Base-by-base conservation (phyloP, 2,888 invertebrate genomes). In the Teinopalpus imperialis region DNA sequence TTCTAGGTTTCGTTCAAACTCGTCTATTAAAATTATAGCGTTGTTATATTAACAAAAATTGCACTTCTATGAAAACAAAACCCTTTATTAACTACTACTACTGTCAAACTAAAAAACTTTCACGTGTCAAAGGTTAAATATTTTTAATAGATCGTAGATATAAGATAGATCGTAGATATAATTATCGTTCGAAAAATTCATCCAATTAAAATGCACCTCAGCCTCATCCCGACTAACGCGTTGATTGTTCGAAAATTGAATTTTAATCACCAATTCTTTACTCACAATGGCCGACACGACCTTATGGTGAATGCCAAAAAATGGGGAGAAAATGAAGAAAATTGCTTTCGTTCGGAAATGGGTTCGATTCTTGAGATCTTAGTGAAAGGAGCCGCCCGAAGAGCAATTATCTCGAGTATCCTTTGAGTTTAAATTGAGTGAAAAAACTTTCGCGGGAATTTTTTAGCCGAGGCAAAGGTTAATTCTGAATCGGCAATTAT, bases 401-500 rank as follows among this genome's bases (percentile, higher is more conserved):
- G 77, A 86, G 86, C 85, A 87, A 88, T 88, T 87, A 86, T 80
- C 79, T 87, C 81, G 70, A 88, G 87, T 87, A 85, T 87, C 88
- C 81, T 86, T 87, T 87, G 85, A 87, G 85, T 85, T 87, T 74
- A 87, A 88, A 88, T 88, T 86, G 83, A 87, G 87, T 78, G 87
- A 82, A 86, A 83, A 85, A 87, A 86, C 55, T 71, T 66, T 44
- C 57, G 56, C 53, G 40, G 54, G 62, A 35, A 26, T 69, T 66
- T 71, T 63, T 53, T 47, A 54, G 35, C 44, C 48, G 44, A 49
- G 51, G 52, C 51, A 44, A 55, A 59, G 58, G 58, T 60, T 57
- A 50, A 49, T 49, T 41, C 27, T 34, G 23, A 47, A 46, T 46
- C 40, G 40, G 32, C 20, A 8, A 39, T 39, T 39, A 39, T 30